Conservation (phyloP, 1,140 invertebrate species). For the Aphelinus atriplicis region DNA sequence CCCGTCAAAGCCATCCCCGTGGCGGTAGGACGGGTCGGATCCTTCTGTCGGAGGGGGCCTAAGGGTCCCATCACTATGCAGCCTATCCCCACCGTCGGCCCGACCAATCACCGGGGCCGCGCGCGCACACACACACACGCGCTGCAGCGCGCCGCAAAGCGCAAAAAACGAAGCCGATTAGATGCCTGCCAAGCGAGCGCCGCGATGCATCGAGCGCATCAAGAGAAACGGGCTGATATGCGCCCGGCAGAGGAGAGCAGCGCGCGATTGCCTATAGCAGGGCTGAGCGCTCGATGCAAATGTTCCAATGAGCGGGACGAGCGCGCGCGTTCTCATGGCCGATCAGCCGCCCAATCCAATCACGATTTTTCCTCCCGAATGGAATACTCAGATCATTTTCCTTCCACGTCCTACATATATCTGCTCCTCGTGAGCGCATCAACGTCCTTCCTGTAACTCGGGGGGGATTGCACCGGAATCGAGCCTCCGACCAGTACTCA, state of each 20-base stretch:
- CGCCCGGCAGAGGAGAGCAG: neutral
- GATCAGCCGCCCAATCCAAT: conserved; percentile 46
- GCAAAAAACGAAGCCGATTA: conserved; percentile 49
- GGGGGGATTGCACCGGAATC: no score
- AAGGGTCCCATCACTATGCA: conserved; percentile 54
- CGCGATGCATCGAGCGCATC: conserved; percentile 46
- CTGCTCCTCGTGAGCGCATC: no score
- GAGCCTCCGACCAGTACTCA: no score
- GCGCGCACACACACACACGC: neutral
- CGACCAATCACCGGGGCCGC: conserved; percentile 58
- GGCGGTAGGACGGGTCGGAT: conserved; percentile 62
- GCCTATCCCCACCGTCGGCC: conserved; percentile 52
- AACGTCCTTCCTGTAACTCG: no score
- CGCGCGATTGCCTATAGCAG: neutral
- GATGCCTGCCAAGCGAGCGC: conserved; percentile 32
- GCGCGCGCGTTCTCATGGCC: conserved; percentile 53
- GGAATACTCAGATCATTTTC: no score
- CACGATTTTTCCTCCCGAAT: neutral
- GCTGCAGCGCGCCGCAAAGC: conserved; percentile 36
- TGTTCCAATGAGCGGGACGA: conserved; percentile 20
- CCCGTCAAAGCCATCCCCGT: conserved; percentile 63
- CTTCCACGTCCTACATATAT: no score
- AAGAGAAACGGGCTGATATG: conserved; percentile 43
- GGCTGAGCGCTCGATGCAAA: neutral
- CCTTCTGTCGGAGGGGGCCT: conserved; percentile 53